Evolutionary conservation across 2,888 invertebrate genomes (phyloP), one percentile per base, ranked within the genome.

Genomic region (Helobdella robusta): DNA sequence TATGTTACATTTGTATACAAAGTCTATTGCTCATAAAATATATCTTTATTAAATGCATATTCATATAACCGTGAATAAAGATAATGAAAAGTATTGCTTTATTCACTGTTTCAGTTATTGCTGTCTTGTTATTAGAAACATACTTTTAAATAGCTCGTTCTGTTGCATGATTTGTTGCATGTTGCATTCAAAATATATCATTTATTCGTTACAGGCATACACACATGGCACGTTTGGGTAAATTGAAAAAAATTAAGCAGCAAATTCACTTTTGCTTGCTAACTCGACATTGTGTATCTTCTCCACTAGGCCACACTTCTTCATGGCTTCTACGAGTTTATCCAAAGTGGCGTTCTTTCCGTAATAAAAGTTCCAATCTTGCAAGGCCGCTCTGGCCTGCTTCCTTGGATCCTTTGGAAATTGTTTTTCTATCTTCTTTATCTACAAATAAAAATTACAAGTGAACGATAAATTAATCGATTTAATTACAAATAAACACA

Each of bases 341-440:
- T 71, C 67, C 18, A 71, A 52, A 35, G 40, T 68, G 23, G 70
- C 70, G 1, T 59, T 59, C 11, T 64, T 52, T 6, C 70, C 70
- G 35, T 64, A 59, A 46, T 68, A 65, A 23, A 67, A 36, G 20
- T 70, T 66, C 71, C 71, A 72, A 46, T 71, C 68, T 25, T 58
- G 52, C n/a, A 71, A 60, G 5, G 67, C 60, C 20, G 52, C 52
- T 2, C 35, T 44, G 3, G 70, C 70, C 58, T 72, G 71, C 15
- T 56, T 60, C 25, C 40, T 25, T 6, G 32, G 18, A 23, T 69
- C 56, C 11, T 59, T 65, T 20, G 70, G 68, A 40, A 60, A 48
- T n/a, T 59, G 23, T 54, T 34, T 56, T 52, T 67, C 59, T 20
- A 67, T 40, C 4, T 59, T 48, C 28, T 30, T 36, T n/a, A n/a